These are phyloP conservation scores for Neosilurus mollespiculum DNA, from an alignment of 2,797 vertebrate species.

Conservation along the genomic window DNA sequence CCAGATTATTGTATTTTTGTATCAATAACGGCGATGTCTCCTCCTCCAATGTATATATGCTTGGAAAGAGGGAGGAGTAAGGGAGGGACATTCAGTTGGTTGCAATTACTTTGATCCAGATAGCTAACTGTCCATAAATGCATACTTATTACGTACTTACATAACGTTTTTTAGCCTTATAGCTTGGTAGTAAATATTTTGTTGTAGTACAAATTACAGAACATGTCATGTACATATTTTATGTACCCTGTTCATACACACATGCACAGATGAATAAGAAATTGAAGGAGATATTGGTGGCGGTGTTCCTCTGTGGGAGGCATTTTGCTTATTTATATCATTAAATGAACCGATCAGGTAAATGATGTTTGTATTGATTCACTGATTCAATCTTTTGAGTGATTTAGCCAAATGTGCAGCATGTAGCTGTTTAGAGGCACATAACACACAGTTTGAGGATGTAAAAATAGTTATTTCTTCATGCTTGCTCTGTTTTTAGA, in stretches of 20 bases:
- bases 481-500: neutral
- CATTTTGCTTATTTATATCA: constrained; percentile 19
- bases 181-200: neutral
- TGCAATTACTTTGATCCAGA: neutral
- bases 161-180: neutral
- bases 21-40: no score
- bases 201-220: neutral
- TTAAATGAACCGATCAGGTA: constrained; percentile 9
- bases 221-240: neutral
- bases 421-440: neutral
- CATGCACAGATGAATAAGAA: neutral
- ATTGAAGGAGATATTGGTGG: neutral
- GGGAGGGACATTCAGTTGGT: no score
- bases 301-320: neutral
- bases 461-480: neutral
- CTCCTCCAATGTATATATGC: no score
- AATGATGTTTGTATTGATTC: constrained; percentile 7
- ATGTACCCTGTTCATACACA: neutral
- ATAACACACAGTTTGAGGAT: neutral
- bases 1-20: no score
- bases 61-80: no score
- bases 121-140: neutral
- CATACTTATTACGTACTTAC: neutral
- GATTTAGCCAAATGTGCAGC: neutral
- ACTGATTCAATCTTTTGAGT: neutral